phyloP scores from a whole-genome alignment of 2,113 vertebrate genomes.

The Carassius auratus region DNA sequence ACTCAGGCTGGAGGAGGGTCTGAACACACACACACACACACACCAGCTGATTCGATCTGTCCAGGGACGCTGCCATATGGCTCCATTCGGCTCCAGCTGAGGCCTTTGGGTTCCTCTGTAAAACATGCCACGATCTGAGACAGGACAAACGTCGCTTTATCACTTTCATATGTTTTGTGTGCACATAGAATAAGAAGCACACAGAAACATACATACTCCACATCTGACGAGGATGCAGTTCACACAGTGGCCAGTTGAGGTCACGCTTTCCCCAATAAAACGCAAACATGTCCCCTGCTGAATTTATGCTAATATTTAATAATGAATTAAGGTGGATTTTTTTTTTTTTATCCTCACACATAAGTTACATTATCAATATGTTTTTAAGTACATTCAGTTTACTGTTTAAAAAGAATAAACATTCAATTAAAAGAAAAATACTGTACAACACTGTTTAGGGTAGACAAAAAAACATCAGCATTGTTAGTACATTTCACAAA shows the following conservation, averaged over 20 bases:
- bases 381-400: no score
- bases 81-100: background rate
- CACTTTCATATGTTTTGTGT: background rate
- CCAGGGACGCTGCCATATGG: slow-evolving; percentile 7
- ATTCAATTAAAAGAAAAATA: no score
- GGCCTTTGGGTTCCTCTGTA: background rate
- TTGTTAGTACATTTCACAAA: no score
- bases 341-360: no score
- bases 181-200: background rate
- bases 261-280: slow-evolving; percentile 27
- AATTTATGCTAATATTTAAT: no score
- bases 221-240: background rate
- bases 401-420: no score
- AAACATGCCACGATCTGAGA: background rate
- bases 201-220: background rate
- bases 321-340: no score
- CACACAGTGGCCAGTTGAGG: slow-evolving; percentile 28
- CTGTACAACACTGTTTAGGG: no score
- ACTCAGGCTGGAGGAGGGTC: slow-evolving; percentile 13
- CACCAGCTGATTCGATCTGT: background rate
- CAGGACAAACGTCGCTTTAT: background rate
- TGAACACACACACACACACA: background rate
- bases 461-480: no score
- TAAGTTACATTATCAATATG: no score
- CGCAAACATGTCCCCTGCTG: no score